A percentile compares a stretch with the other conserved stretches of the same genome.
Conservation (phyloP, 2,113 vertebrate genomes). For the Chelonoidis abingdonii region DNA sequence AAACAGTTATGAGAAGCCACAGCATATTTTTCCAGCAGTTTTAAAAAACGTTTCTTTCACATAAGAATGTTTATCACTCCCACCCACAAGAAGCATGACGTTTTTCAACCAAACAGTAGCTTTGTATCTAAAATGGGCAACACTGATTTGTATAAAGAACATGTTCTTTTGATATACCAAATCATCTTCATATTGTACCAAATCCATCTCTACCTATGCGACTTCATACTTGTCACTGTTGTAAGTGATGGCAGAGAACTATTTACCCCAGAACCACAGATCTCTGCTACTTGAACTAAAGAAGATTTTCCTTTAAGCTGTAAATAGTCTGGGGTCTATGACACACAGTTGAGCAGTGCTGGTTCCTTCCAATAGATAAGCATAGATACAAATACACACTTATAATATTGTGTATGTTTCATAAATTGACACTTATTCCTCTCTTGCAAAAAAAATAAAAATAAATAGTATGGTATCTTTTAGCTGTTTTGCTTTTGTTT, state of each 20-base stretch:
- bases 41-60: constrained; percentile 3
- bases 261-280: background rate
- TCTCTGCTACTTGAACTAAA: background rate
- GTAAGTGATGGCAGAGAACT: no score
- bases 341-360: background rate
- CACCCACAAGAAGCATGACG: background rate
- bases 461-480: no score
- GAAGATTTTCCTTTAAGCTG: background rate
- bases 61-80: background rate
- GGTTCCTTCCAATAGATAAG: background rate
- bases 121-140: background rate
- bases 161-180: background rate
- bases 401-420: background rate
- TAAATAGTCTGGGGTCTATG: background rate
- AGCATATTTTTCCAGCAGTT: background rate
- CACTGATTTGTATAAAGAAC: background rate
- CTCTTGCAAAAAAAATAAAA: background rate
- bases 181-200: background rate
- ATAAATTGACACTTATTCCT: background rate
- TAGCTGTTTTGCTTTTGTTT: background rate
- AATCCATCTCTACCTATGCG: background rate
- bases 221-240: background rate
- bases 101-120: background rate
- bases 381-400: background rate
- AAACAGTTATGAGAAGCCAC: background rate